Evolutionary conservation across 2,797 vertebrate genomes (phyloP).

Genomic region (Helarctos malayanus): DNA sequence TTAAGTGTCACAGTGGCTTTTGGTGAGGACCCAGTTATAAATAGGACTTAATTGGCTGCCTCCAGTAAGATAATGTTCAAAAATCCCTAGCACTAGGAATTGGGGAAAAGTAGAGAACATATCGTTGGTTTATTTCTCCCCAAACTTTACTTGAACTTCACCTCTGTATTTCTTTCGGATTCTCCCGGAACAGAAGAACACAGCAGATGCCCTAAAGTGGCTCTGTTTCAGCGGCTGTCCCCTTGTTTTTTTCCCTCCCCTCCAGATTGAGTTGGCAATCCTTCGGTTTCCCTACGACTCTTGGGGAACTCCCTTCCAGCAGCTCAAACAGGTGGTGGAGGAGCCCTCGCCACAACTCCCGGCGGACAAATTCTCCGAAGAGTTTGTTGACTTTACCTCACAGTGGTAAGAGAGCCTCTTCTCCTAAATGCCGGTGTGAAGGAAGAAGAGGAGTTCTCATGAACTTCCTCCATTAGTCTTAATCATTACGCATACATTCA

Average conservation of each 20-base stretch:
- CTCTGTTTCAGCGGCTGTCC: not conserved
- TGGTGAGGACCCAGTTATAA: not conserved
- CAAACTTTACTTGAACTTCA: not conserved
- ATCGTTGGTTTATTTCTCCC: not conserved
- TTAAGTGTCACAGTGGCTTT: not conserved
- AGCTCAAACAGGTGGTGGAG: constrained; percentile 99
- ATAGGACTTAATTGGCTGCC: not conserved
- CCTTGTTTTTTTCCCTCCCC: not conserved
- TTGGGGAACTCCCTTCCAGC: constrained; percentile 98
- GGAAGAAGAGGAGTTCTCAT: not conserved
- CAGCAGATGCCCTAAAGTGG: no score
- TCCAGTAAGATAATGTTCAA: not conserved
- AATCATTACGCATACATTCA: not conserved
- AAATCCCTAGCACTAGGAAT: not conserved
- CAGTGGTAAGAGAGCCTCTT: constrained; percentile 92
- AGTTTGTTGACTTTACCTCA: constrained; percentile 97
- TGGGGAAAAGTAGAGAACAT: not conserved
- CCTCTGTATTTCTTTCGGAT: not conserved
- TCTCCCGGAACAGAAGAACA: not conserved
- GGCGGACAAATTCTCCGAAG: constrained; percentile 93
- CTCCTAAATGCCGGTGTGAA: rapidly evolving
- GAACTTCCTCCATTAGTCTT: not conserved
- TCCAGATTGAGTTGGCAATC: constrained; percentile 96
- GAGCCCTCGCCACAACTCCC: constrained; percentile 97
- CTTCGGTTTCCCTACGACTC: constrained; percentile 97